A percentile compares a stretch with the other conserved stretches of the same genome.
phyloP scores from a whole-genome alignment of 2,113 vertebrate genomes.

The Thamnaconus septentrionalis region DNA sequence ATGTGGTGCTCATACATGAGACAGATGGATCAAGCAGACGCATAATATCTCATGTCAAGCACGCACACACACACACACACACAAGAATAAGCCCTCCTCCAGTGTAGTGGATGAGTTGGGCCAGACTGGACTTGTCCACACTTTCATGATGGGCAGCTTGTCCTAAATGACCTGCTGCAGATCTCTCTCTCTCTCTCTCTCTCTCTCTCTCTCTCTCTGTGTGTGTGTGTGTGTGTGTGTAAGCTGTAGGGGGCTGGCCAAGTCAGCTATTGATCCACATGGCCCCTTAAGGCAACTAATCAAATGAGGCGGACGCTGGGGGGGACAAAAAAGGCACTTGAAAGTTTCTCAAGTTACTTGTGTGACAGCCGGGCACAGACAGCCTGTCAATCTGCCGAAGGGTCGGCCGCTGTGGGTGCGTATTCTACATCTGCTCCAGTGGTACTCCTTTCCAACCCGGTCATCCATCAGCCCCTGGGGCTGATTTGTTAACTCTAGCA shows the following conservation, averaged over 20 bases:
- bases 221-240: constrained; percentile 7
- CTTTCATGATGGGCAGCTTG: constrained; percentile 61
- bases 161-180: constrained; percentile 56
- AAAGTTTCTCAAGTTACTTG: constrained; percentile 71
- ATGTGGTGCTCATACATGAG: constrained; percentile 19
- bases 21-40: constrained; percentile 58
- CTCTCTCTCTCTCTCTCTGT: background rate
- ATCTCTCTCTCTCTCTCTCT: background rate
- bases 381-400: constrained; percentile 43
- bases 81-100: constrained; percentile 10
- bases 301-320: constrained; percentile 58
- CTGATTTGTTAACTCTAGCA: constrained; percentile 49
- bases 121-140: constrained; percentile 52
- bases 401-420: constrained; percentile 17
- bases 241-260: constrained; percentile 25
- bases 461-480: constrained; percentile 54
- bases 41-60: constrained; percentile 46
- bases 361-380: constrained; percentile 8
- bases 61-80: constrained; percentile 8
- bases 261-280: constrained; percentile 69
- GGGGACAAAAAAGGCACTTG: constrained; percentile 49
- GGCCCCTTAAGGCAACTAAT: constrained; percentile 67
- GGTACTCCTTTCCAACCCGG: constrained; percentile 32
- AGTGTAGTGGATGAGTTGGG: constrained; percentile 24
- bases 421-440: constrained; percentile 29